Percentiles rank a stretch among this genome's conserved stretches.
phyloP scores from a whole-genome alignment of 2,113 vertebrate species.

The Eurypyga helias region DNA sequence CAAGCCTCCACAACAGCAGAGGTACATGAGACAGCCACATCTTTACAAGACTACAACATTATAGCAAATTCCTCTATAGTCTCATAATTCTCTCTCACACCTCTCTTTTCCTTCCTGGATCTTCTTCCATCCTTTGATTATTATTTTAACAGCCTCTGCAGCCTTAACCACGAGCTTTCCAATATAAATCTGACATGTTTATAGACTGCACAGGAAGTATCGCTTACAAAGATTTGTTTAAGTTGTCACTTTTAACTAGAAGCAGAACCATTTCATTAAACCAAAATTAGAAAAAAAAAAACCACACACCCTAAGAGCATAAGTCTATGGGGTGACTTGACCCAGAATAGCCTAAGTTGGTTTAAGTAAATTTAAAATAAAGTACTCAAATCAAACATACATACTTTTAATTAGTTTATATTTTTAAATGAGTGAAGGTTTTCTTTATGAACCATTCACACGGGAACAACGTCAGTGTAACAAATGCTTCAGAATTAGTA shows the following conservation, averaged over 20 bases:
- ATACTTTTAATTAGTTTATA: not conserved
- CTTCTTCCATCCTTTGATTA: not conserved
- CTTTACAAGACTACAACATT: not conserved
- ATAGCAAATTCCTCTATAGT: not conserved
- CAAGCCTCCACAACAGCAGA: not conserved
- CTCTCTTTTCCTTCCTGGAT: not conserved
- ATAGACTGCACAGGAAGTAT: not conserved
- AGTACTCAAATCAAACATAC: not conserved
- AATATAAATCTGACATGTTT: not conserved
- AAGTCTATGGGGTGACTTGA: not conserved
- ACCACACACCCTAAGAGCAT: not conserved
- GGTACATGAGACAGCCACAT: not conserved
- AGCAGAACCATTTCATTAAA: not conserved
- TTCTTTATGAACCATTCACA: not conserved
- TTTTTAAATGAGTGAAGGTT: not conserved
- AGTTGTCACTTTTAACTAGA: not conserved
- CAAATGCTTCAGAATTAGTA: constrained; percentile 2
- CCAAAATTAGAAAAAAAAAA: not conserved
- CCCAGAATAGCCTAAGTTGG: not conserved
- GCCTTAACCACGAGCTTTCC: not conserved
- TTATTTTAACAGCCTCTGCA: not conserved
- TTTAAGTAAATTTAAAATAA: not conserved
- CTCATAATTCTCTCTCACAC: not conserved
- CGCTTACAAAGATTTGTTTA: not conserved
- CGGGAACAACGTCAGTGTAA: not conserved